Evolutionary conservation across 2,888 invertebrate genomes (phyloP).

Genomic region (Apoderus coryli): DNA sequence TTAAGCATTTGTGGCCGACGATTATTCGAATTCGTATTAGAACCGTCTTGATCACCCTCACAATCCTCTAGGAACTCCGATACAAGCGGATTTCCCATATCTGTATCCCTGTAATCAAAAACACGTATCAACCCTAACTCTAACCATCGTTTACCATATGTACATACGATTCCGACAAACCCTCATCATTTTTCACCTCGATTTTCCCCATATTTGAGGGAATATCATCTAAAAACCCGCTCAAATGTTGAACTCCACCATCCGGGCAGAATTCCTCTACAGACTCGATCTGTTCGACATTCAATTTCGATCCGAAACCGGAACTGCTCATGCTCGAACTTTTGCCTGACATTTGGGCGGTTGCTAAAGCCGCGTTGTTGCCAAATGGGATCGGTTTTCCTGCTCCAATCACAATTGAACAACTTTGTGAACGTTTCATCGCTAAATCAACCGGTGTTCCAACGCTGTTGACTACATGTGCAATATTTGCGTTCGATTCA

Average conservation of each 20-base stretch:
- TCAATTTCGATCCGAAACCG: conserved; percentile 27
- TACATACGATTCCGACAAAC: conserved; percentile 41
- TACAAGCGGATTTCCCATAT: conserved; percentile 63
- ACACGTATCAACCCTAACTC: too few relatives aligned
- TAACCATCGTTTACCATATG: too few relatives aligned
- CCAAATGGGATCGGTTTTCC: conserved; percentile 33
- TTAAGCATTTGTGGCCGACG: conserved; percentile 33
- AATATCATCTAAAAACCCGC: conserved; percentile 59
- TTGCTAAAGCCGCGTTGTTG: conserved; percentile 14
- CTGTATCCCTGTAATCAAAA: conserved; percentile 51
- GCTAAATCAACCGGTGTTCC: conserved; percentile 26
- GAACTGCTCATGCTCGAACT: conserved; percentile 27
- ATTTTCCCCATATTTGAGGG: conserved; percentile 28
- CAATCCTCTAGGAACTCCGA: conserved; percentile 75
- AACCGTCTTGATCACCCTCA: conserved; percentile 44
- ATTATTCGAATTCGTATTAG: conserved; percentile 24
- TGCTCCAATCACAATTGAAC: conserved; percentile 32
- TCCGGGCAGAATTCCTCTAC: conserved; percentile 65
- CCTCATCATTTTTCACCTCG: conserved; percentile 28
- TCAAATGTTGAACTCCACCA: conserved; percentile 56
- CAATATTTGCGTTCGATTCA: conserved; percentile 42
- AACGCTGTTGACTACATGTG: conserved; percentile 23
- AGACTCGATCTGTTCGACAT: conserved; percentile 30
- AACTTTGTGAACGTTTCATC: conserved; percentile 31
- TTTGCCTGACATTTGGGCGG: conserved; percentile 22